Conservation (phyloP, 2,888 invertebrate species). For the Brachypterus glaber region DNA sequence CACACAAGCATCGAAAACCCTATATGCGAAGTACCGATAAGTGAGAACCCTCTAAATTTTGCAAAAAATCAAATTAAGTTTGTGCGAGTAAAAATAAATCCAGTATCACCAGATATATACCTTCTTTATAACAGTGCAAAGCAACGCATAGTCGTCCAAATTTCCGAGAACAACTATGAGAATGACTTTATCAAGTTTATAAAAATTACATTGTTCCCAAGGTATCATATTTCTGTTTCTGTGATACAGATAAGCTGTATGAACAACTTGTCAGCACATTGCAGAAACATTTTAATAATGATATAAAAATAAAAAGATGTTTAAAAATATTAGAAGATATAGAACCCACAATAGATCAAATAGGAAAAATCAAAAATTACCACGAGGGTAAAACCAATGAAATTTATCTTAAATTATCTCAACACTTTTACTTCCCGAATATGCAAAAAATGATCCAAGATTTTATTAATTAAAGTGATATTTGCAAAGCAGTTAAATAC, state of each 20-base stretch:
- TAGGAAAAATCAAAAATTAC: constrained; percentile 8
- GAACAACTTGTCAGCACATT: constrained; percentile 3
- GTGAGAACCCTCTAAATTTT: constrained; percentile 8
- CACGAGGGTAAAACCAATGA: constrained; percentile 4
- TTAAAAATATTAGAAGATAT: constrained; percentile 9
- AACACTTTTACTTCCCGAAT: constrained; percentile 14
- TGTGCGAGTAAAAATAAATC: neutral
- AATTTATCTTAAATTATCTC: neutral
- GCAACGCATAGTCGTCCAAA: constrained; percentile 1
- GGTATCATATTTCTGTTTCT: constrained; percentile 9
- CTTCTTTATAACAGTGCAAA: constrained; percentile 6
- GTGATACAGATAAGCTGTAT: constrained; percentile 3
- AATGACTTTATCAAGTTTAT: constrained; percentile 6
- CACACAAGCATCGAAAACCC: constrained; percentile 10
- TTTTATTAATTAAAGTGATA: constrained; percentile 11
- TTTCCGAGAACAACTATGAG: constrained; percentile 1
- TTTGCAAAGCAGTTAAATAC: constrained; percentile 12
- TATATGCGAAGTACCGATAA: constrained; percentile 4
- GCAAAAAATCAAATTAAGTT: constrained; percentile 5
- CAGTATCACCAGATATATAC: neutral
- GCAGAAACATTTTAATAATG: constrained; percentile 5
- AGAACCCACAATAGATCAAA: constrained; percentile 4
- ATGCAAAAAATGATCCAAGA: constrained; percentile 13
- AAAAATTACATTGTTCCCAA: constrained; percentile 8
- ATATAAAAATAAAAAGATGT: no score